Base-by-base conservation (phyloP, 2,888 invertebrate genomes). In the Acleris holmiana region DNA sequence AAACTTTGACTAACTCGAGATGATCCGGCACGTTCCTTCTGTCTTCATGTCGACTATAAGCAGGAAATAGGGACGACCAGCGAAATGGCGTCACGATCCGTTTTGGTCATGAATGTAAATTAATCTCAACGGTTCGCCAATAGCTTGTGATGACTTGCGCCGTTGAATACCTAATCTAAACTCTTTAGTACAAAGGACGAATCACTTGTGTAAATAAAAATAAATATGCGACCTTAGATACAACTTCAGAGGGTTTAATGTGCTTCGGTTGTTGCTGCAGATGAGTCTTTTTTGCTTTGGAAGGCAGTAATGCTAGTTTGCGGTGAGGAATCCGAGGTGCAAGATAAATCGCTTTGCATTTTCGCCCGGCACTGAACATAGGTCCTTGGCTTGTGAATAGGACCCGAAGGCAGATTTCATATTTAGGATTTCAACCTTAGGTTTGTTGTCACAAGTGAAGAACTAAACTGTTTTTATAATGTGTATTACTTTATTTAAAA, bases 51-150 rank as follows among this genome's bases (percentile, higher is more conserved):
- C 73, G 74, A 75, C 78, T 81, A 74, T 79, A 78, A 76, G 75
- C 80, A 73, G 87, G 86, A 87, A 89, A 90, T 87, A 76, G 84
- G 79, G 75, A 79, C 80, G 83, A 83, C 78, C 80, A 80, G 75
- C 79, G 85, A 82, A 88, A 89, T 87, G 85, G 85, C 84, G 81
- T 81, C 86, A 84, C 88, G 88, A 86, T 84, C 88, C 83, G 83
- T 86, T 86, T 84, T 78, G 86, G 85, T 82, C 81, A 82, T 85
- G 87, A 88, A 89, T 89, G 89, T 85, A 88, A 89, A 89, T 89
- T 88, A 87, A 89, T 85, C 85, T 85, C 80, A 76, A 78, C 74
- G 74, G 61, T 57, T 53, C 51, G 56, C 61, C 68, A 56, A 61
- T 68, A 25, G 58, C 66, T 58, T 58, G 55, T 62, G 73, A 76